A percentile compares a stretch with the other conserved stretches of the same genome.
Conservation (phyloP, 2,797 vertebrate genomes). For the Girardinus metallicus region DNA sequence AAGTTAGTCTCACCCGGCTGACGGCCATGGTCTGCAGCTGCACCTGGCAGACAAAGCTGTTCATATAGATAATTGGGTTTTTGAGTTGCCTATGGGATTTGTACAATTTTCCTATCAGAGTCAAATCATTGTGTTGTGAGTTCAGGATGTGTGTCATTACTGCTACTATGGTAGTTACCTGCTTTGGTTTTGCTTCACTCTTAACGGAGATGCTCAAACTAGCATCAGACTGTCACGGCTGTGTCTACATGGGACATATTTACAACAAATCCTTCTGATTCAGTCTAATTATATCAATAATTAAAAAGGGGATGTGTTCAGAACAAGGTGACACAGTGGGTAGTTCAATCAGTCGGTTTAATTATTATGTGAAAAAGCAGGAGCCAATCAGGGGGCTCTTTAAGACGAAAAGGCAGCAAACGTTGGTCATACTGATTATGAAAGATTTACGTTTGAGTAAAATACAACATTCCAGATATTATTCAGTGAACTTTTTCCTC, state of each 20-base stretch:
- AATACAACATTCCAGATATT: neutral
- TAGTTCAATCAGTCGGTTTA: neutral
- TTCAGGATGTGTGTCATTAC: neutral
- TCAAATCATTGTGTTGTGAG: constrained; percentile 4
- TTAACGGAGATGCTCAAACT: neutral
- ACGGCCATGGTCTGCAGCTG: constrained; percentile 23
- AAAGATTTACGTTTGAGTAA: neutral
- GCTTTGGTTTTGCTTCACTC: neutral
- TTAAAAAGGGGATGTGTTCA: neutral
- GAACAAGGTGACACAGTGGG: neutral
- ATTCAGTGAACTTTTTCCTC: neutral
- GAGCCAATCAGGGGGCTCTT: neutral
- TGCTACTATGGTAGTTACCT: neutral
- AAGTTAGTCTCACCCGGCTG: constrained; percentile 18
- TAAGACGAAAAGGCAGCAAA: neutral
- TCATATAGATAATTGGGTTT: constrained; percentile 26
- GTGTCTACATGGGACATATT: neutral
- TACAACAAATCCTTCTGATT: neutral
- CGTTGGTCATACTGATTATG: neutral
- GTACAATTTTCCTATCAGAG: constrained; percentile 27
- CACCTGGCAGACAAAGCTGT: constrained; percentile 24
- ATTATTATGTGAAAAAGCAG: neutral
- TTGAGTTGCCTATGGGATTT: constrained; percentile 27
- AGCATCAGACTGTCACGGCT: neutral
- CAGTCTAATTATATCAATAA: neutral